Conservation (phyloP, 2,888 invertebrate species). For the Apodemia zela region DNA sequence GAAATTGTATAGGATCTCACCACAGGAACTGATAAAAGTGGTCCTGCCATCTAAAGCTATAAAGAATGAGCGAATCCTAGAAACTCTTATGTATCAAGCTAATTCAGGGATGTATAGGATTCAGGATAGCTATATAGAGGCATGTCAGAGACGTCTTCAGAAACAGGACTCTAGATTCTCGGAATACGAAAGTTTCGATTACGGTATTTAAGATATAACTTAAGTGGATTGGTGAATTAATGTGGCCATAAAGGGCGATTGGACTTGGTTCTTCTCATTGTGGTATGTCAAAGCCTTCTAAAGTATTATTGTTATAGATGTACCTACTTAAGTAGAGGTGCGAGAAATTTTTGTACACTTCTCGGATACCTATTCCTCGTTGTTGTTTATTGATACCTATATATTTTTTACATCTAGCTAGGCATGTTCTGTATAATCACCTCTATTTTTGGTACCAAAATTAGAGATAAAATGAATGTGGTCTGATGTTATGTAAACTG, state of each 20-base stretch:
- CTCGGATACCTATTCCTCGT: conserved; percentile 75
- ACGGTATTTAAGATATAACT: conserved; percentile 81
- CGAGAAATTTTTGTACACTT: conserved; percentile 77
- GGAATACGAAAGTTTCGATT: conserved; percentile 90
- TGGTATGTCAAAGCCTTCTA: conserved; percentile 76
- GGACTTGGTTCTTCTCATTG: conserved; percentile 63
- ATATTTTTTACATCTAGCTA: conserved; percentile 76
- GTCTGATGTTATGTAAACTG: conserved; percentile 41
- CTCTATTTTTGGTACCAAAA: conserved; percentile 76
- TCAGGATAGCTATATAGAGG: conserved; percentile 92
- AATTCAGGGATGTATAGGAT: conserved; percentile 96
- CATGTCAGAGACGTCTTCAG: conserved; percentile 91
- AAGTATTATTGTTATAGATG: conserved; percentile 79
- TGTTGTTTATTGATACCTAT: conserved; percentile 79
- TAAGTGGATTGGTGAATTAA: conserved; percentile 78
- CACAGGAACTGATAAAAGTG: conserved; percentile 95
- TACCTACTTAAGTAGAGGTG: conserved; percentile 71
- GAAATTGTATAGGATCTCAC: conserved; percentile 93
- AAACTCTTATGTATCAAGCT: conserved; percentile 95
- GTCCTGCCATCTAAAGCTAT: conserved; percentile 96
- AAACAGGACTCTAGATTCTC: conserved; percentile 93
- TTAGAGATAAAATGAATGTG: conserved; percentile 46
- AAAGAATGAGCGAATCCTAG: conserved; percentile 94
- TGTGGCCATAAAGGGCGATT: conserved; percentile 65
- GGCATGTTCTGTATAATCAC: conserved; percentile 74